Base-by-base conservation (phyloP, 2,797 vertebrate species). In the Gymnocypris eckloni region DNA sequence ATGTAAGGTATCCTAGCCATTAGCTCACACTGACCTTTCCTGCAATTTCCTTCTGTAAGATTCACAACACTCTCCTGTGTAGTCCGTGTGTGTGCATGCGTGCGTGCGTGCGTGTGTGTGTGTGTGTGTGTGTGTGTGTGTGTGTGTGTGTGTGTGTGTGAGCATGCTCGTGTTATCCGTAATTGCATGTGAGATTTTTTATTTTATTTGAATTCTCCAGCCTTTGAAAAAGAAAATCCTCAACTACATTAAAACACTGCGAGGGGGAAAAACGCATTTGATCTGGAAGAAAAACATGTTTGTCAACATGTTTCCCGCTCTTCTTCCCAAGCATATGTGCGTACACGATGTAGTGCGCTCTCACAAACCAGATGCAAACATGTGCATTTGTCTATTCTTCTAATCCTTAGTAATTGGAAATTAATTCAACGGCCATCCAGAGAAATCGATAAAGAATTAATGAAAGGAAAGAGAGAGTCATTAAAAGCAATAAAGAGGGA, bases 381-480 rank as follows among this genome's bases (percentile, higher is more conserved):
- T 59, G 67, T 88, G 83, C 88, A 86, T 93, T 92, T 90, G 80
- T 86, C 82, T 82, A 84, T 91, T 92, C 92, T 93, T 92, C 93
- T 95, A 93, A 95, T 95, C 93, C 92, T 90, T 92, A 89, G 90
- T 96, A 96, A 96, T 95, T 95, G 94, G 93, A 94, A 95, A 95
- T 95, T 95, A 95, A 96, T 96, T 95, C 94, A 95, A 91, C 91
- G 91, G 87, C 93, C 89, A 91, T 94, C 94, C 93, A 88, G 91
- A 90, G 79, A 91, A 95, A 96, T 96, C 94, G 93, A 96, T 96
- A 95, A 95, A 94, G 94, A 95, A 96, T 96, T 95, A 95, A 96
- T 96, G 94, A 94, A 95, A 94, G 94, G 91, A 93, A 92, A 93
- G 93, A 93, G 92, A 89, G 93, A 95, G 95, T 95, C 95, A 95